These are phyloP conservation scores for Eulimnadia texana DNA, from an alignment of 1,140 invertebrate species.

Conservation along the genomic window DNA sequence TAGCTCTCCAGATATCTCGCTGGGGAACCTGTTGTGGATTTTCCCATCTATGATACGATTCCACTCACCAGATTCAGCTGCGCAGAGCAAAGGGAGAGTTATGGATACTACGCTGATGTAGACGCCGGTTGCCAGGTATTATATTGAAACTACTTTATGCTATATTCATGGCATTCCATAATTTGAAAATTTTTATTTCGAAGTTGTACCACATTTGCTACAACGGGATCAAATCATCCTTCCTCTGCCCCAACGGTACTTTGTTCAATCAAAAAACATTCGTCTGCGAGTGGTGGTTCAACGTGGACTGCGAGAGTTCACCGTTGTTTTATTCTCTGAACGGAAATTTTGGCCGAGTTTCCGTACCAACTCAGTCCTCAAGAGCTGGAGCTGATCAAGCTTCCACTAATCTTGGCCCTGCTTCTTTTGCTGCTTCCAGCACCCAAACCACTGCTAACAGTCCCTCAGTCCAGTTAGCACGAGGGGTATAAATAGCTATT, in stretches of 20 bases:
- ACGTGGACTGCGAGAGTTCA: constrained; percentile 48
- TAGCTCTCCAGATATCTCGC: too few relatives aligned
- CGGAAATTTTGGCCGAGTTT: constrained; percentile 1
- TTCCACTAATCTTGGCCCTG: too few relatives aligned
- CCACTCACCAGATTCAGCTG: constrained; percentile 51
- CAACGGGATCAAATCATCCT: constrained; percentile 31
- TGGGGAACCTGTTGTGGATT: constrained; percentile 51
- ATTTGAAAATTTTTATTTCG: background rate
- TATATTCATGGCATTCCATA: background rate
- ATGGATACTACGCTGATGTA: constrained; percentile 69
- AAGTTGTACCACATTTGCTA: constrained; percentile 4
- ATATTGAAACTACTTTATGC: constrained; percentile 15
- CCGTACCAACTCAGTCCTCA: constrained; percentile 2
- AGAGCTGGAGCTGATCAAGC: too few relatives aligned
- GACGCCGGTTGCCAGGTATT: constrained; percentile 73
- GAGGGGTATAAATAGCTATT: too few relatives aligned
- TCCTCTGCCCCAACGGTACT: constrained; percentile 76
- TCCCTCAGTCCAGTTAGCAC: too few relatives aligned
- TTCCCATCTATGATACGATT: constrained; percentile 44
- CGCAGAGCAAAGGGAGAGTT: constrained; percentile 28
- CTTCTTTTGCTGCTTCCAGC: background rate
- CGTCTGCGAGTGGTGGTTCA: constrained; percentile 86
- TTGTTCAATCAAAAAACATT: constrained; percentile 76
- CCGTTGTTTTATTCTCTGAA: constrained; percentile 2
- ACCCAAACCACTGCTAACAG: background rate